Percentiles rank a stretch among this genome's conserved stretches.
Conservation (phyloP, 2,888 invertebrate genomes). For the Apodemia duryi region DNA sequence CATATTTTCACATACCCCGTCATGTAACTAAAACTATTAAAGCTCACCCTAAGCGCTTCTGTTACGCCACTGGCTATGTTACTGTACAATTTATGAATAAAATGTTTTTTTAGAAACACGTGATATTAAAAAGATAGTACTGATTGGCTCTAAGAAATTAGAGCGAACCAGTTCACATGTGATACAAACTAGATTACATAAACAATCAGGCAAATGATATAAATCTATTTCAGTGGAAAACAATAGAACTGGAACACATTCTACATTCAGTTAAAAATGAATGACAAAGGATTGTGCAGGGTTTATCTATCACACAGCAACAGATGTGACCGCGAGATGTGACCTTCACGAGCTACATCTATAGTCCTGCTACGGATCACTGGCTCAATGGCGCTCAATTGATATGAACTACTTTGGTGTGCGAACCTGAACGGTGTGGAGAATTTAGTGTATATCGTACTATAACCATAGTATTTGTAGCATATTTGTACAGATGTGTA, state of each 20-base stretch:
- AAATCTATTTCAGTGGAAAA: slow-evolving; percentile 13
- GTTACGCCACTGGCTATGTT: too few relatives aligned
- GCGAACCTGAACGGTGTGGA: slow-evolving; percentile 49
- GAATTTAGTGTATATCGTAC: background rate
- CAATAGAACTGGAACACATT: slow-evolving; percentile 13
- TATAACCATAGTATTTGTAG: too few relatives aligned
- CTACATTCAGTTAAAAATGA: slow-evolving; percentile 25
- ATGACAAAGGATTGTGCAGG: slow-evolving; percentile 36
- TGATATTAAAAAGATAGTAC: background rate
- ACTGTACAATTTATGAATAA: too few relatives aligned
- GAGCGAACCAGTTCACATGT: slow-evolving; percentile 3
- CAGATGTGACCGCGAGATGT: slow-evolving; percentile 43
- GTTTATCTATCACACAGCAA: slow-evolving; percentile 41
- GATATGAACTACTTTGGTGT: slow-evolving; percentile 69
- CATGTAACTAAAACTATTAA: too few relatives aligned
- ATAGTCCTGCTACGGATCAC: slow-evolving; percentile 58
- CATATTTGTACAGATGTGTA: too few relatives aligned
- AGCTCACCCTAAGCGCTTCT: too few relatives aligned
- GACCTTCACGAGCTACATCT: slow-evolving; percentile 62
- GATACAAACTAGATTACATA: slow-evolving; percentile 1
- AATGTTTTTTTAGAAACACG: too few relatives aligned
- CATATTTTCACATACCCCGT: too few relatives aligned
- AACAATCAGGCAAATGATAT: slow-evolving; percentile 15
- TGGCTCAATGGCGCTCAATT: slow-evolving; percentile 71
- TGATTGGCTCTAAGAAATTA: background rate